Evolutionary conservation across 2,888 invertebrate species (phyloP), one percentile per base, ranked within the genome.

Genomic region (Drosophila borborema): DNA sequence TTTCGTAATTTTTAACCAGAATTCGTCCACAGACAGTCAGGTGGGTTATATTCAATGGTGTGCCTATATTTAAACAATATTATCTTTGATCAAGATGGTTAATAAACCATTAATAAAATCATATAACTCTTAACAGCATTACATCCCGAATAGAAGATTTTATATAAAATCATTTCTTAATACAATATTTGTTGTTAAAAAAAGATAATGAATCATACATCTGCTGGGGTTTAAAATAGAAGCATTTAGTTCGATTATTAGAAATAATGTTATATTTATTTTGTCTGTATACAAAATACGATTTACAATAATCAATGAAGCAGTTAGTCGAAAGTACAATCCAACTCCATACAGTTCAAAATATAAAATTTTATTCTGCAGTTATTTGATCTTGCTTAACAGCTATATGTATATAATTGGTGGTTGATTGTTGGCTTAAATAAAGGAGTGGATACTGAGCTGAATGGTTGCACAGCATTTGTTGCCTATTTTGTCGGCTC

Each of bases 321-420:
- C 28, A 62, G 20, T 49, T 45, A 51, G 23, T 73, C 34, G 1
- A 23, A 40, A 38, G 23, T 20, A 34, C 16, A 40, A 53, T 28
- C n/a, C 14, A 53, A 64, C 20, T 34, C 14, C 48, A 61, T 31
- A 12, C 6, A 20, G 23, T 31, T 43, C 18, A 45, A 59, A 49
- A 59, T 36, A 59, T 36, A 20, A 28, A 59, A n/a, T n/a, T 53
- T 53, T 48, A 49, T 81, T 77, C 41, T 65, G 8, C 51, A 48
- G 60, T 64, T 69, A 58, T 71, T 64, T 60, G 61, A 18, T 56
- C 49, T 62, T 59, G 34, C 80, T 86, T 80, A 76, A 59, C 34
- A 36, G 28, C 67, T 85, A 76, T 41, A 63, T 73, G 66, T 48
- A 66, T 68, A 48, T 70, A 48, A 61, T 59, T 75, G 71, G 45